Base-by-base conservation (phyloP, 2,888 invertebrate species). In the Euplexia lucipara region DNA sequence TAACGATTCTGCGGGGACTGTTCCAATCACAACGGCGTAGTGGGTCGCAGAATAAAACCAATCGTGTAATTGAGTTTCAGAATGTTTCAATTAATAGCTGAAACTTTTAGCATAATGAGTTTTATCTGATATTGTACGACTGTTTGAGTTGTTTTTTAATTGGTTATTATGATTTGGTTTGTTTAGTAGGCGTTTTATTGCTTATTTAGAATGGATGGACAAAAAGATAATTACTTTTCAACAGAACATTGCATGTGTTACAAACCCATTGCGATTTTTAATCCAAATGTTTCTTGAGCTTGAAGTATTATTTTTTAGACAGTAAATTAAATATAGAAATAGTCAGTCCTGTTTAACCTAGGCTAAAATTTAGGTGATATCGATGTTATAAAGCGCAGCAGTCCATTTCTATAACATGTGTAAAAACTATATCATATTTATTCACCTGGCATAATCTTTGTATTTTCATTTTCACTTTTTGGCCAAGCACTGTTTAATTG, bases 101-200 rank as follows among this genome's bases (percentile, higher is more conserved):
- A 41, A 75, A 73, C 35, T 65, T 65, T 65, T 56, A 52, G 37
- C 42, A 16, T 76, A 72, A 76, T 71, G 62, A 66, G 52, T 53
- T 62, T 57, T 42, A 59, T 60, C 44, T 34, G 51, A 32, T 62
- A 52, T 39, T 32, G 37, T 37, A 39, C n/a, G 45, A 41, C 30
- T 35, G 51, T 54, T 39, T 30, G 42, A 41, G 44, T 64, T 32
- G 37, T 26, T 54, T 65, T 73, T 58, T 58, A 53, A 70, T 65
- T 61, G 49, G 22, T 9, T 61, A 47, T 64, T 57, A 54, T 66
- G 58, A 63, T 53, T 53, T n/a, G 41, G 51, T 65, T 57, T 34
- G 37, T 26, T 37, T 49, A 2, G 48, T 35, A 20, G 49, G 22
- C 2, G 18, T 8, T 44, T 6, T 58, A 5, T 26, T 44, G 12